Base-by-base conservation (phyloP, 2,888 invertebrate species). In the Tortricodes alternella region DNA sequence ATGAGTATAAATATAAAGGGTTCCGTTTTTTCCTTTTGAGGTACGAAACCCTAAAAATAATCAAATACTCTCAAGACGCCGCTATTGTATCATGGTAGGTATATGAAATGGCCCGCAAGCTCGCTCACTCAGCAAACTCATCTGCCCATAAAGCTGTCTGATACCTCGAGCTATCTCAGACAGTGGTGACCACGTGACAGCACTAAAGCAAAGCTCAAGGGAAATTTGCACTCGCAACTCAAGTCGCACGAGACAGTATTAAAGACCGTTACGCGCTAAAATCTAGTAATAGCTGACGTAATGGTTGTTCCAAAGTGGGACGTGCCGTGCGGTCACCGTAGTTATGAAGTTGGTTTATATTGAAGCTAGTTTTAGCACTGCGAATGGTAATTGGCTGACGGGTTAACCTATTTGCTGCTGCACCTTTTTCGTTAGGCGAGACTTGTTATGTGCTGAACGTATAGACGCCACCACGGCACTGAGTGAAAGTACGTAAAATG, bases 171-270 rank as follows among this genome's bases (percentile, higher is more conserved):
- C 49, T 29, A 38, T 38, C 38, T 44, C 8, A 18, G 18, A 34
- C 19, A 4, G 21, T 9, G 46, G 48, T 48, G 48, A 16, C 46
- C 53, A 35, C 32, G 15, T 16, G 41, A 37, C 46, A 27, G 15
- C 15, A 21, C 18, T 18, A 24, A 16, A 44, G 9, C 27, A 23
- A 29, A 48, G 55, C 27, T 9, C 55, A 4, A 5, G 55, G 55
- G 55, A 55, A 48, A 55, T 55, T 41, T 43, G n/a, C 34, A 49
- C 11, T 35, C 48, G 35, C 43, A 55, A 48, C 48, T 55, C 55
- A 49, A 11, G 37, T 37, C 39, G 15, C 27, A 43, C 27, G 41
- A 41, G 41, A 41, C 48, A 43, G 27, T 41, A 55, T 55, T 55
- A 49, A 39, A 55, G 55, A 27, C 27, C 34, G 55, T 55, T 53